Evolutionary conservation across 2,113 vertebrate genomes (phyloP), one percentile per base, ranked within the genome.

Genomic region (Phyllopteryx taeniolatus): DNA sequence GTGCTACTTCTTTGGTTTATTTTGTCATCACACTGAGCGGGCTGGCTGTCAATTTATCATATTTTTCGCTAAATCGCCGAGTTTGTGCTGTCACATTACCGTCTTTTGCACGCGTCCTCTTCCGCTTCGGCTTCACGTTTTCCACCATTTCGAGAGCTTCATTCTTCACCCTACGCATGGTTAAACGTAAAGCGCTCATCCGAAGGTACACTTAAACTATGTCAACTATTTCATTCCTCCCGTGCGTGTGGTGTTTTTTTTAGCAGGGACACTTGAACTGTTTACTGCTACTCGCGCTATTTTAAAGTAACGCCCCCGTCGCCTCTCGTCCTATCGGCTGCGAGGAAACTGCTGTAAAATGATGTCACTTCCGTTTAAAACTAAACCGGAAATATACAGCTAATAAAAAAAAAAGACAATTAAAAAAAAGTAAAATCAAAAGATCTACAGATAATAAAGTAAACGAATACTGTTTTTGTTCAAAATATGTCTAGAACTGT

Each of bases 81-180:
- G 27, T 27, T 27, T 64, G 15, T 19, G 3, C 8, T 31, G 31
- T 46, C 11, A 17, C 9, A 27, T 6, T 79, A 90, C 90, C 91
- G 79, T 88, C 56, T 86, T 89, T 86, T 42, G 79, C 74, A 3
- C 65, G 31, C 2, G 57, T 27, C 42, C 83, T 90, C 69, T 86
- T 92, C 67, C 77, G 74, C 46, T 54, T 73, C 39, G 79, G 5
- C 66, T 73, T 78, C 0, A n/a, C 15, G 1, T 61, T 68, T 67
- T 79, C 79, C 46, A 11, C 53, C 22, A 59, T 12, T 56, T 81
- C 69, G 53, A 44, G 8, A 46, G 49, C 71, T 0, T 14, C 65
- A 76, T 42, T 82, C 59, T 84, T 85, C 0, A 74, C 56, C 67
- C 61, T 80, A 0, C 20, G 15, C 68, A 72, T 72, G 7, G 69